Evolutionary conservation across 2,113 vertebrate genomes (phyloP).

Genomic region (Anolis sagrei): DNA sequence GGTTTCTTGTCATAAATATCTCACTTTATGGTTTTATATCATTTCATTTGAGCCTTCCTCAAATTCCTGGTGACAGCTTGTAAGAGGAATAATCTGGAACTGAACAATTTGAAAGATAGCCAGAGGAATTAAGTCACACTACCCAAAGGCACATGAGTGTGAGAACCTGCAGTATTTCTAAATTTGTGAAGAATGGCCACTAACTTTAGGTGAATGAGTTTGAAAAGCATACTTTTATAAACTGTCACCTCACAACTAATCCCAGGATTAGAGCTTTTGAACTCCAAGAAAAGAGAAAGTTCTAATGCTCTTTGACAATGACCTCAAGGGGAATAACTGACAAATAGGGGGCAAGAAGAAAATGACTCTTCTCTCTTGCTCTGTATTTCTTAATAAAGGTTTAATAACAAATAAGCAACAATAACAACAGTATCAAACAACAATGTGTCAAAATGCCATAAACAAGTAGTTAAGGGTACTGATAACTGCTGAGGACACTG

Average conservation of each 20-base stretch:
- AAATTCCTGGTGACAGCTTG: not conserved
- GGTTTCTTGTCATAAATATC: slow-evolving; percentile 3
- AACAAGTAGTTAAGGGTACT: too few relatives aligned
- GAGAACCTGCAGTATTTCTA: slow-evolving; percentile 2
- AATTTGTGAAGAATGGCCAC: not conserved
- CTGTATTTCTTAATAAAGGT: too few relatives aligned
- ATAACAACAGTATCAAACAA: too few relatives aligned
- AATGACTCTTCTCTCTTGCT: not conserved
- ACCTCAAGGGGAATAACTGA: not conserved
- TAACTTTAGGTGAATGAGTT: not conserved
- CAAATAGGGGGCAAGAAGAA: not conserved
- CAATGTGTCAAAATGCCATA: too few relatives aligned
- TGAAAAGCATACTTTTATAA: not conserved
- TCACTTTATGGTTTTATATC: slow-evolving; percentile 27
- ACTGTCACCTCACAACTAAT: slow-evolving; percentile 1
- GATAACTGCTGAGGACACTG: too few relatives aligned
- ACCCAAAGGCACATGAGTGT: not conserved
- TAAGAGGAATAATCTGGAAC: slow-evolving; percentile 1
- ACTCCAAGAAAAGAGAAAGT: not conserved
- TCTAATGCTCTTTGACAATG: not conserved
- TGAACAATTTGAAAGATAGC: not conserved
- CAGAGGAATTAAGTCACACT: not conserved
- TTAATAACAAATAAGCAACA: too few relatives aligned
- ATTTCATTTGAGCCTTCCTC: slow-evolving; percentile 28
- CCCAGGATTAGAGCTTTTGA: not conserved